Base-by-base conservation (phyloP, 92 coral and sea anemone genomes). In the Paramuricea clavata region DNA sequence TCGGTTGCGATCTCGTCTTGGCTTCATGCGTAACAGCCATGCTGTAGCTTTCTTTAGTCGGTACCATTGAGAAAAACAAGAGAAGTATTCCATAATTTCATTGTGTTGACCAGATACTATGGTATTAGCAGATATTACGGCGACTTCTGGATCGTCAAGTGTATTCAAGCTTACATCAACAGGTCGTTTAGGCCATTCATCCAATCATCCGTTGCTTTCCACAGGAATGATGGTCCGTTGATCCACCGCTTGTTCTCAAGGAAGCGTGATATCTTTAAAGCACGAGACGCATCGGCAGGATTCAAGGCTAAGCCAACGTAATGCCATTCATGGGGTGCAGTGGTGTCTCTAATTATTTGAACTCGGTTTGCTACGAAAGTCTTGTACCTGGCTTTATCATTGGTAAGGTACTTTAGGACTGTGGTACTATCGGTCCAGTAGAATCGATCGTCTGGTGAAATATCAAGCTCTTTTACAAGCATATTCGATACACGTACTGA, bases 341-440 rank as follows among this genome's bases (percentile, higher is more conserved):
- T 60, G 30, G 50, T 26, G 12, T 71, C 83, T 65, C 81, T 71
- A 34, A 87, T 87, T 3, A 25, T 54, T 30, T 87, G 86, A 10
- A 81, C 82, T 9, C 90, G 69, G 75, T 81, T 87, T 12, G 90
- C 82, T 8, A 87, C 87, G 52, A 79, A 87, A 19, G 81, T 85
- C 44, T 87, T 23, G 59, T 74, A 87, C 21, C 90, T 19, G 42
- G 72, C 52, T 69, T 83, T 50, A 15, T 76, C 74, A 39, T 83
- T 65, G 54, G 47, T 67, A 34, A 87, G 69, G 81, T 87, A 87
- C 10, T 70, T 83, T 42, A 76, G 77, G 67, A 69, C 87, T 34
- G 77, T 81, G 54, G 83, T 80, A 54, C 86, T 79, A 43, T 83
- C 89, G 16, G 88, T 89, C 74, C 85, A 83, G 85, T 35, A 81